Conservation (phyloP, 1,140 invertebrate genomes). For the Telenomus remus region DNA sequence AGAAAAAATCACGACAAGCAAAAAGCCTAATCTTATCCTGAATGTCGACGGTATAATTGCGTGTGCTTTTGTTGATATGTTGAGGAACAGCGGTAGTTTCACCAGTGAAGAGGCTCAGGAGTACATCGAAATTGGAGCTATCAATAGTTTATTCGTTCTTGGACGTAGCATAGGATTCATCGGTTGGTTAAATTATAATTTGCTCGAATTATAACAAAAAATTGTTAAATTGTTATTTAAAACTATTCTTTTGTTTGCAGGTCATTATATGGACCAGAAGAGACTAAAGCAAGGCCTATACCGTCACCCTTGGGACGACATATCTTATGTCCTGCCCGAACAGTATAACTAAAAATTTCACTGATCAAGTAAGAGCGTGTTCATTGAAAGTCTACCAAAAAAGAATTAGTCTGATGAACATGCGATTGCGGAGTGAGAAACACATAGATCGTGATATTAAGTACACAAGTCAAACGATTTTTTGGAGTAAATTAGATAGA, state of each 20-base stretch:
- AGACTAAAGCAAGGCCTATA: constrained; percentile 98
- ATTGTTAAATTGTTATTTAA: too few species aligned
- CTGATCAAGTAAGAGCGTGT: background rate
- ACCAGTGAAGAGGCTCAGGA: constrained; percentile 98
- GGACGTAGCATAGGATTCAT: constrained; percentile 99
- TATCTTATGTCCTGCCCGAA: constrained; percentile 97
- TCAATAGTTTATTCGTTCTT: constrained; percentile 98
- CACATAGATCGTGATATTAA: constrained; percentile 16
- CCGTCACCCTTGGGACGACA: constrained; percentile 99
- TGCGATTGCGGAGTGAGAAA: constrained; percentile 3
- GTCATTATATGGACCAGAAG: constrained; percentile 99
- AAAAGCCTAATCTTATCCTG: constrained; percentile 99
- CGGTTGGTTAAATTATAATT: constrained; percentile 77
- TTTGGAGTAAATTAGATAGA: constrained; percentile 14
- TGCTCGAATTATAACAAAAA: constrained; percentile 4
- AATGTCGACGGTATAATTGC: constrained; percentile 99
- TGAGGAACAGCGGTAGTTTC: constrained; percentile 94
- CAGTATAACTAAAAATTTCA: constrained; percentile 75
- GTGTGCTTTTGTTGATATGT: constrained; percentile 96
- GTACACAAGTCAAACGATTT: constrained; percentile 5
- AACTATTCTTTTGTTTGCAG: constrained; percentile 69
- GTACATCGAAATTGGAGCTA: constrained; percentile 97
- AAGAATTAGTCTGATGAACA: constrained; percentile 9
- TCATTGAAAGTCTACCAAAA: constrained; percentile 15
- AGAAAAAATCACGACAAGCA: constrained; percentile 98